phyloP scores from a whole-genome alignment of 2,113 vertebrate species.

The Rattus rattus region DNA sequence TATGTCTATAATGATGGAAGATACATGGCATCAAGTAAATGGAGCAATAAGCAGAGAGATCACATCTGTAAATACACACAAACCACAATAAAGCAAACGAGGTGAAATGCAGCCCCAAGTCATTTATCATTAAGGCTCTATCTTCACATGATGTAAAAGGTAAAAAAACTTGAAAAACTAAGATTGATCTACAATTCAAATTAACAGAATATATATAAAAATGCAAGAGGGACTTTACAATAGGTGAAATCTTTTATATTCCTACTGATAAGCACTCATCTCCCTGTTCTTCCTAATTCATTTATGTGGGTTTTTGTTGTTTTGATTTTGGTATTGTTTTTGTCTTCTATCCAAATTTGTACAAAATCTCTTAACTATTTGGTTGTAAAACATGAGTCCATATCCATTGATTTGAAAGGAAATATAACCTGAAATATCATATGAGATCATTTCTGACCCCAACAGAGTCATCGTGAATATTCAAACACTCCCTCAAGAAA shows the following conservation, averaged over 20 bases:
- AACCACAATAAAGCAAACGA: background rate
- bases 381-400: background rate
- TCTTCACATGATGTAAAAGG: background rate
- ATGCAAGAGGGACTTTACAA: background rate
- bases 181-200: background rate
- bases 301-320: too few relatives aligned
- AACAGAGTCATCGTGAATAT: background rate
- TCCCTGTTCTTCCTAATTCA: background rate
- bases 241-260: background rate
- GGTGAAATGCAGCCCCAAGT: background rate
- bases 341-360: background rate
- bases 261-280: background rate
- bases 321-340: too few relatives aligned
- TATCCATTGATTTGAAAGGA: background rate
- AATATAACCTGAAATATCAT: conserved; percentile 41
- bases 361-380: background rate
- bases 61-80: background rate
- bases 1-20: background rate
- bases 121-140: background rate
- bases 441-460: background rate
- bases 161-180: background rate
- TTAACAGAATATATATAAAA: background rate
- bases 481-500: background rate
- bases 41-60: background rate
- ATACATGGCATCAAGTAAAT: background rate